These are phyloP conservation scores for Parapristionchus giblindavisi DNA, from an alignment of 2,888 invertebrate species.

Conservation along the genomic window DNA sequence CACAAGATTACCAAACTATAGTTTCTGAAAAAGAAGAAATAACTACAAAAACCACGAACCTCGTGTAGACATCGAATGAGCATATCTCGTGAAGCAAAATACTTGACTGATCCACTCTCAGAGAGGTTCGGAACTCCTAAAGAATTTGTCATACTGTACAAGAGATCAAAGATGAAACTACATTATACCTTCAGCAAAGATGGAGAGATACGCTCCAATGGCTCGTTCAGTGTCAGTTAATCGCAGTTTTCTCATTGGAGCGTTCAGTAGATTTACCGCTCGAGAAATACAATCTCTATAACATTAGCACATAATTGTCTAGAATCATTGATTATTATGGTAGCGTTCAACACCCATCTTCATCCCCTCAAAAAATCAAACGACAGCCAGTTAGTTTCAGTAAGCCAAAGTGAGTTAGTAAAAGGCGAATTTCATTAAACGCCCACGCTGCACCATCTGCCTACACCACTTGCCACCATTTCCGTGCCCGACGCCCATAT, in stretches of 20 bases:
- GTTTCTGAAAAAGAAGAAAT: neutral
- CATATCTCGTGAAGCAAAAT: neutral
- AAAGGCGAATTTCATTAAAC: too few relatives aligned
- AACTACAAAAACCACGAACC: neutral
- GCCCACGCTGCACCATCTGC: too few relatives aligned
- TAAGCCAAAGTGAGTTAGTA: too few relatives aligned
- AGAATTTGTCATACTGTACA: neutral
- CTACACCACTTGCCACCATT: too few relatives aligned
- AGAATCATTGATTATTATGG: too few relatives aligned
- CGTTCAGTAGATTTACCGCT: constrained; percentile 46
- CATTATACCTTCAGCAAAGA: constrained; percentile 45
- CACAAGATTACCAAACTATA: neutral
- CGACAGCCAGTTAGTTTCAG: too few relatives aligned
- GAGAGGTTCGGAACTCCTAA: constrained; percentile 20
- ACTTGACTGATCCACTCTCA: constrained; percentile 3
- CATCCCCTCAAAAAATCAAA: too few relatives aligned
- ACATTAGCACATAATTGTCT: neutral
- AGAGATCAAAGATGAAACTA: too few relatives aligned
- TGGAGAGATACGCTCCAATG: constrained; percentile 46
- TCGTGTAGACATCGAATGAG: constrained; percentile 26
- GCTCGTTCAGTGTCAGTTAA: constrained; percentile 46
- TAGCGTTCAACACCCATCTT: too few relatives aligned
- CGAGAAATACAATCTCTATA: constrained; percentile 45
- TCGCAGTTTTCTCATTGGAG: constrained; percentile 43
- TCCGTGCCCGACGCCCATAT: too few relatives aligned